Base-by-base conservation (phyloP, 2,888 invertebrate species). In the Malthinus seriepunctatus region DNA sequence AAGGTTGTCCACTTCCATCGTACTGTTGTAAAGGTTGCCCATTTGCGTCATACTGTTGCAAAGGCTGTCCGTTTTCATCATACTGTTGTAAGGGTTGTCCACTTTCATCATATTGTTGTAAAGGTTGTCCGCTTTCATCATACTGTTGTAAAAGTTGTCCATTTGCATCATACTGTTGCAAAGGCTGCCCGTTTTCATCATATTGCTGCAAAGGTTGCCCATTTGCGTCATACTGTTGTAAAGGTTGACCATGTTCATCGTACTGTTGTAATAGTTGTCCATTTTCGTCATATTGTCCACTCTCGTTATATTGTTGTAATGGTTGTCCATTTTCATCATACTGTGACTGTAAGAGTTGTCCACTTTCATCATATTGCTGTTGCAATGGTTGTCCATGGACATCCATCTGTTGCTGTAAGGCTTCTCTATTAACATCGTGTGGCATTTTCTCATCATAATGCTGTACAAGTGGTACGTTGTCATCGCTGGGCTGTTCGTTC, bases 251-350 rank as follows among this genome's bases (percentile, higher is more conserved):
- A 31, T 37, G 48, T 44, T 51, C 35, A 14, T 62, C 51, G 38
- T 59, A 63, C 12, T 64, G 51, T 23, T 32, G 11, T 9, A 68
- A 53, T 5, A 62, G 49, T 51, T 69, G 69, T 1, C 64, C 68
- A 56, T 65, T 63, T 62, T 66, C 67, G 46, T 71, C 68, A 49
- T 70, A 69, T 49, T 71, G 70, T 6, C 64, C 69, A 45, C 58
- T 64, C 49, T 71, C 67, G 34, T 69, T 67, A 49, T 70, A 70
- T 8, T 34, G 50, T 23, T 37, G 44, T 3, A 49, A 32, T 6
- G 54, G 56, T 49, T 64, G 60, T 0, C 47, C 49, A 32, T 56
- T 51, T 51, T 63, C 60, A 33, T 65, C 63, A 33, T 66, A 66
- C 32, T 69, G 66, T 23, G 23, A 23, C 46, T 60, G 60, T 15